Evolutionary conservation across 1,140 invertebrate species (phyloP).

Genomic region (Megalonaias nervosa): DNA sequence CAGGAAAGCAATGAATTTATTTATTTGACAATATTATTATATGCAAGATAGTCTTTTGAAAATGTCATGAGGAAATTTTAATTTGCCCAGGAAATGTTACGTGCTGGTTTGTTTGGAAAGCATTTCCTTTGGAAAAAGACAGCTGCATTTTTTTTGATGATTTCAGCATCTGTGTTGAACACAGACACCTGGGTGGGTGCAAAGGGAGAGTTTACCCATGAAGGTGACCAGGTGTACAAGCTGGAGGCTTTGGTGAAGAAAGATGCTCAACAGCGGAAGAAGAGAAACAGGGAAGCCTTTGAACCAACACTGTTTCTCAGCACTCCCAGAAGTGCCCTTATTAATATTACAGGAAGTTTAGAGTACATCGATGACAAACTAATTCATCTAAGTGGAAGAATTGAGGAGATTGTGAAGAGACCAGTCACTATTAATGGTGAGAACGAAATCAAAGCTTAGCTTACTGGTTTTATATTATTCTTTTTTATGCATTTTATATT

Average conservation of each 20-base stretch:
- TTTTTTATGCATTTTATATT: neutral
- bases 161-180: constrained; percentile 45
- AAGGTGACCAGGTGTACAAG: constrained; percentile 40
- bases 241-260: constrained; percentile 34
- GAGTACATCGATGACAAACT: constrained; percentile 17
- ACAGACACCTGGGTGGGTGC: constrained; percentile 38
- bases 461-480: neutral
- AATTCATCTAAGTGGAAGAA: constrained; percentile 17
- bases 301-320: constrained; percentile 29
- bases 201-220: constrained; percentile 27
- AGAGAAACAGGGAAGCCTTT: constrained; percentile 8
- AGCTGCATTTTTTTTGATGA: neutral
- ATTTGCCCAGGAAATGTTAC: neutral
- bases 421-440: constrained; percentile 39
- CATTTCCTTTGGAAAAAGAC: neutral
- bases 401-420: constrained; percentile 37
- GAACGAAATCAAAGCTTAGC: neutral
- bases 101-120: neutral
- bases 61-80: neutral
- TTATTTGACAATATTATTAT: no score
- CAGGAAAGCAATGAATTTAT: no score
- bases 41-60: no score
- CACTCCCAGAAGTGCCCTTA: constrained; percentile 33
- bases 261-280: constrained; percentile 27
- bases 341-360: constrained; percentile 29